These are phyloP conservation scores for Parthenolecanium corni DNA, from an alignment of 2,888 invertebrate genomes.

Conservation along the genomic window DNA sequence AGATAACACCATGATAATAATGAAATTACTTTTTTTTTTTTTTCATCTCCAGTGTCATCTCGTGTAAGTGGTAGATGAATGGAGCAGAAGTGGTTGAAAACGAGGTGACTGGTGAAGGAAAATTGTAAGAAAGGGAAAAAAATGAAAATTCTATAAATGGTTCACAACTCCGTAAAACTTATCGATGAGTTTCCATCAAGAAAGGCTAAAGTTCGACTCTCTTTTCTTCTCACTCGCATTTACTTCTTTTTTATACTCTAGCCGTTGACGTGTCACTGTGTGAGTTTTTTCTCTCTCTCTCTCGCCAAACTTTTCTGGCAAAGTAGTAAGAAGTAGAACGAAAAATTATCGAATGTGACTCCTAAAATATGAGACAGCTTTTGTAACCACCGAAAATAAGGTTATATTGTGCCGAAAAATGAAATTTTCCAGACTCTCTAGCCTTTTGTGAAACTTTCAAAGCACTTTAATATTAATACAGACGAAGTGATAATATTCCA, in stretches of 20 bases:
- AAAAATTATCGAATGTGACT: too few species aligned
- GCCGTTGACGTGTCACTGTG: too few species aligned
- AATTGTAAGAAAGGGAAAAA: neutral
- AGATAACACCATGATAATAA: conserved; percentile 22
- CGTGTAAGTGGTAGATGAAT: neutral
- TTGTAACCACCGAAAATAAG: too few species aligned
- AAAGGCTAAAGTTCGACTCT: neutral
- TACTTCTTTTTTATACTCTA: neutral
- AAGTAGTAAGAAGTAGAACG: too few species aligned
- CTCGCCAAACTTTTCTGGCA: too few species aligned
- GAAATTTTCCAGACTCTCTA: too few species aligned
- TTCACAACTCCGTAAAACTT: conserved; percentile 1
- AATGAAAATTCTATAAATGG: neutral
- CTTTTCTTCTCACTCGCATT: neutral
- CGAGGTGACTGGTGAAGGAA: neutral
- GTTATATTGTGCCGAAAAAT: too few species aligned
- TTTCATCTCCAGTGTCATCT: conserved; percentile 13
- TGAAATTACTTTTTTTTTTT: conserved; percentile 18
- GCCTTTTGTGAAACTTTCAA: too few species aligned
- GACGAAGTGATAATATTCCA: too few species aligned
- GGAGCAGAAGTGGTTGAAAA: neutral
- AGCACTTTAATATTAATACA: too few species aligned
- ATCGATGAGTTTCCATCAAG: neutral
- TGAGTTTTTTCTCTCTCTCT: too few species aligned
- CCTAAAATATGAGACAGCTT: too few species aligned